These are phyloP conservation scores for Pseudomyrmex concolor DNA, from an alignment of 1,140 invertebrate species.

Conservation along the genomic window DNA sequence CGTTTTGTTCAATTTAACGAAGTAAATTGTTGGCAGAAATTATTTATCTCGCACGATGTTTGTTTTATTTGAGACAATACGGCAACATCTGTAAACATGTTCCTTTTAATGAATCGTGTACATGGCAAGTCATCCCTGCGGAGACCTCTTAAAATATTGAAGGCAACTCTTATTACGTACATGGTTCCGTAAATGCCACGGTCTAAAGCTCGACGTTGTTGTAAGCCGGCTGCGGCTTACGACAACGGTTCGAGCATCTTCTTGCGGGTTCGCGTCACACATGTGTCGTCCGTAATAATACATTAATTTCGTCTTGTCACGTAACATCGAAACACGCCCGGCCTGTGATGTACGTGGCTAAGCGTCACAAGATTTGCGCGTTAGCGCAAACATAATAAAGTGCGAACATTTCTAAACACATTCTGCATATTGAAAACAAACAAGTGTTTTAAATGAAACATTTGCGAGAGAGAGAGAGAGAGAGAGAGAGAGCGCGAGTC, in stretches of 20 bases:
- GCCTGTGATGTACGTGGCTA: background rate
- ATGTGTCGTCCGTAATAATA: slow-evolving; percentile 37
- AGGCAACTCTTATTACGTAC: slow-evolving; percentile 5
- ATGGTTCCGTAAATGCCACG: background rate
- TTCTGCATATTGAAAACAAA: background rate
- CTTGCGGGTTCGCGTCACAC: slow-evolving; percentile 28
- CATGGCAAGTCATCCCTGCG: too few relatives aligned
- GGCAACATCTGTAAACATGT: background rate
- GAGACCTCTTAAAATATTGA: slow-evolving; percentile 25
- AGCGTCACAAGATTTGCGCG: background rate
- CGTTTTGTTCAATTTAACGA: background rate
- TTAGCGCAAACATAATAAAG: background rate
- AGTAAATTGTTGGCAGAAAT: background rate
- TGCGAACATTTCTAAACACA: background rate
- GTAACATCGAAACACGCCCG: slow-evolving; percentile 24
- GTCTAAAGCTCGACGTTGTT: slow-evolving; percentile 1
- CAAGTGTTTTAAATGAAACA: slow-evolving; percentile 2
- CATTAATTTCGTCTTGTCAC: slow-evolving; percentile 27
- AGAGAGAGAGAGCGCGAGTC: slow-evolving; percentile 39
- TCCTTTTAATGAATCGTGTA: background rate
- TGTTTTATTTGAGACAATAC: too few relatives aligned
- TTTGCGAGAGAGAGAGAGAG: background rate
- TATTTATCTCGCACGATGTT: background rate
- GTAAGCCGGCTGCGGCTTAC: slow-evolving; percentile 13
- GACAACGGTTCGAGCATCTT: slow-evolving; percentile 1